Base-by-base conservation (phyloP, 2,888 invertebrate species). In the Cheilosia impressa region DNA sequence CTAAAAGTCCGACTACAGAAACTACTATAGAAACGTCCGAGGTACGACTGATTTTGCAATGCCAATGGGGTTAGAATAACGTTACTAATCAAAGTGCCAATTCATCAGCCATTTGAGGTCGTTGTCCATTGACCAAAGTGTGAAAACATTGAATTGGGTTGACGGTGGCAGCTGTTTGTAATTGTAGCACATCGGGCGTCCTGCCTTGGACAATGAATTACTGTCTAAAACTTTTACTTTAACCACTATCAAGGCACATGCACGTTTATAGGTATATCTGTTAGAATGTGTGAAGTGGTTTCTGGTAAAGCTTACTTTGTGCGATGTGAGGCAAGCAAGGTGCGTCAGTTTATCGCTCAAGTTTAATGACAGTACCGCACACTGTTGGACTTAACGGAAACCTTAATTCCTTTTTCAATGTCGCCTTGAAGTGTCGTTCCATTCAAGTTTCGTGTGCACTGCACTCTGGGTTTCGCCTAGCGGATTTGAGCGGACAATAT, bases 1-100 rank as follows among this genome's bases (percentile, higher is more conserved):
- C 2, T n/a, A n/a, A n/a, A n/a, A n/a, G n/a, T n/a, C n/a, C n/a
- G n/a, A n/a, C n/a, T n/a, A n/a, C n/a, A n/a, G n/a, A n/a, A n/a
- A n/a, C 1, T 19, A 50, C 17, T 19, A 58, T 41, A 38, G 62
- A 79, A 43, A 27, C 71, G 6, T 22, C 22, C 22, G 22, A 22
- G 22, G 22, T n/a, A 27, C 27, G 27, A 6, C 31, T 4, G 62
- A 63, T 71, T 71, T 7, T 41, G 50, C 66, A 72, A 78, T 41
- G 55, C 50, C 58, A 79, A 66, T 58, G 45, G 52, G 79, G 72
- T 79, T 79, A 79, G 72, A 79, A 79, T 79, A 60, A 72, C 66
- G 65, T 72, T 66, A 38, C 72, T 79, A 79, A 79, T 72, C 72
- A 55, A 71, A 55, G 55, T 73, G 63, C 24, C 73, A 38, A 53